phyloP scores from a whole-genome alignment of 2,888 invertebrate species.

The Hydriomena furcata region DNA sequence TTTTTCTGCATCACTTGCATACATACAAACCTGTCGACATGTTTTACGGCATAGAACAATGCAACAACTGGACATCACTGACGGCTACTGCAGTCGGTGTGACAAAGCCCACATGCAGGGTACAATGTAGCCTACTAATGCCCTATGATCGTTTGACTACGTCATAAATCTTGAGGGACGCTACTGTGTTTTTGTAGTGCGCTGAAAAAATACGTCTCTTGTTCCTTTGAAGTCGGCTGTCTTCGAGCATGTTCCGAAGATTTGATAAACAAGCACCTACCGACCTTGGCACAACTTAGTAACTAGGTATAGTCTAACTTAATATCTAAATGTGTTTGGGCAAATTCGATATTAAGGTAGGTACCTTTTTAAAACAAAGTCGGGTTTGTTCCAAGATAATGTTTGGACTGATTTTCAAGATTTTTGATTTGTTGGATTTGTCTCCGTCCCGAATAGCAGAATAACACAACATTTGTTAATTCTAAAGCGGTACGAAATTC shows the following conservation, averaged over 20 bases:
- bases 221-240: conserved; percentile 36
- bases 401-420: no score
- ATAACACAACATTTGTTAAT: no score
- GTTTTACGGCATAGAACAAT: conserved; percentile 75
- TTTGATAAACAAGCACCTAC: conserved; percentile 6
- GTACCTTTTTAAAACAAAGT: no score
- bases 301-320: no score
- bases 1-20: conserved; percentile 40
- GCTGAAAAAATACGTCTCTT: conserved; percentile 39
- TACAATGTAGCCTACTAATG: conserved; percentile 77
- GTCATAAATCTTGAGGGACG: conserved; percentile 71
- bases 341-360: not conserved
- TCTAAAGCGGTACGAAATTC: no score
- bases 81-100: conserved; percentile 41
- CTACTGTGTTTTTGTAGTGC: conserved; percentile 57
- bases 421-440: no score
- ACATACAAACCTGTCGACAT: conserved; percentile 75
- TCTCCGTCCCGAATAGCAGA: no score
- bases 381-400: no score
- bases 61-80: conserved; percentile 28
- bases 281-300: no score
- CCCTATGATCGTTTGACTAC: conserved; percentile 72
- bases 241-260: conserved; percentile 37
- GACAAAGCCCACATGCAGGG: conserved; percentile 71
- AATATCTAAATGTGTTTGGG: not conserved